Evolutionary conservation across 2,888 invertebrate species (phyloP).

Genomic region (Drosophila antonietae): DNA sequence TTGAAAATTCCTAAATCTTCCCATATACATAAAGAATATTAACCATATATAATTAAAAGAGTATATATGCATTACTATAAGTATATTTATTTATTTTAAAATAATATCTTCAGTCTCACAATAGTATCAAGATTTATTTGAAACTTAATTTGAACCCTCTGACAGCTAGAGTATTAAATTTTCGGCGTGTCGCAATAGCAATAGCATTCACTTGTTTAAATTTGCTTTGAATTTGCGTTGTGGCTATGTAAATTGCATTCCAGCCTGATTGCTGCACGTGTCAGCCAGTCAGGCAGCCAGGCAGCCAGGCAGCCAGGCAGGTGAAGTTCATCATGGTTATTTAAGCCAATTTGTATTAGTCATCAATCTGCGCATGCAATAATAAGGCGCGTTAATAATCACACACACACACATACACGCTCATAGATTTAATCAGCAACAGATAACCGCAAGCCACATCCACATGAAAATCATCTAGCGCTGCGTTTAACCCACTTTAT

Average conservation of each 20-base stretch:
- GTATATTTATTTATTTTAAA: too few species aligned
- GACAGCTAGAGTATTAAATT: not conserved
- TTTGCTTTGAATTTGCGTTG: slow-evolving; percentile 56
- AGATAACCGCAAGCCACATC: slow-evolving; percentile 35
- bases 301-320: not conserved
- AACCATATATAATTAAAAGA: too few species aligned
- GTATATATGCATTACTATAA: too few species aligned
- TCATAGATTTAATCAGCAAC: slow-evolving; percentile 50
- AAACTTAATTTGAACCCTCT: not conserved
- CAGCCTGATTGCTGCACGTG: slow-evolving; percentile 40
- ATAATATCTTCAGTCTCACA: too few species aligned
- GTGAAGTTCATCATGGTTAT: slow-evolving; percentile 50
- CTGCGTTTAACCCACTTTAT: slow-evolving; percentile 53
- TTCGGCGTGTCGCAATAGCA: not conserved
- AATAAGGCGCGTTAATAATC: slow-evolving; percentile 44
- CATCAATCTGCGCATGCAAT: slow-evolving; percentile 44
- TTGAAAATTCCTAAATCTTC: too few species aligned
- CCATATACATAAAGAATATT: not conserved
- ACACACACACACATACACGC: not conserved
- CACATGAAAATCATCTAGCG: slow-evolving; percentile 22
- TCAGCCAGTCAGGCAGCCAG: slow-evolving; percentile 6
- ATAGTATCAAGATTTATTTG: not conserved
- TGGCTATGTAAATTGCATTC: slow-evolving; percentile 56
- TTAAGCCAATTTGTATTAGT: slow-evolving; percentile 64
- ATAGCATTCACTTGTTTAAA: slow-evolving; percentile 18